Evolutionary conservation across 1,140 invertebrate species (phyloP).

Genomic region (Atta cephalotes): DNA sequence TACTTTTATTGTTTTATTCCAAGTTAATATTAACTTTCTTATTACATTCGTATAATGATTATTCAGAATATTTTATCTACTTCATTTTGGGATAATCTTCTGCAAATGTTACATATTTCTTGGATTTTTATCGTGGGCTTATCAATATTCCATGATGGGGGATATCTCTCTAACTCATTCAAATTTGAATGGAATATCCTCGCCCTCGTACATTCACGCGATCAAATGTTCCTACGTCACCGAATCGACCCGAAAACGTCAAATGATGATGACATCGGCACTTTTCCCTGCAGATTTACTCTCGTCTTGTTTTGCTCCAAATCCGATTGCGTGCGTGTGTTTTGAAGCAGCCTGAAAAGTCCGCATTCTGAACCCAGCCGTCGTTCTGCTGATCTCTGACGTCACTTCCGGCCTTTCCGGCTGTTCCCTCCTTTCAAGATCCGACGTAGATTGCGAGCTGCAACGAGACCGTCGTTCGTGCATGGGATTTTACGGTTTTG

Average conservation of each 20-base stretch:
- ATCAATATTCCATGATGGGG: conserved; percentile 1
- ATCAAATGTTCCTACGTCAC: conserved; percentile 39
- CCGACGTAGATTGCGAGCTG: conserved; percentile 66
- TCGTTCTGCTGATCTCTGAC: conserved; percentile 67
- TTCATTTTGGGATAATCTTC: not conserved
- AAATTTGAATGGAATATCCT: conserved; percentile 18
- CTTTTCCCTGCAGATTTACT: conserved; percentile 33
- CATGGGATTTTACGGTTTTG: conserved; percentile 69
- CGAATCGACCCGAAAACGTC: conserved; percentile 50
- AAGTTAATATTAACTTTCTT: not conserved
- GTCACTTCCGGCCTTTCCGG: conserved; percentile 67
- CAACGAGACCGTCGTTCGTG: conserved; percentile 64
- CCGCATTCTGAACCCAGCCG: conserved; percentile 57
- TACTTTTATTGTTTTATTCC: not conserved
- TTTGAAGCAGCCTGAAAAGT: conserved; percentile 37
- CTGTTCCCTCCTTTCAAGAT: conserved; percentile 65
- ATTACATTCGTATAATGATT: not conserved
- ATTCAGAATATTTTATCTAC: not conserved
- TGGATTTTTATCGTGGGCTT: conserved; percentile 13
- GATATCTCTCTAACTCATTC: not conserved
- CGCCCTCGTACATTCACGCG: conserved; percentile 1
- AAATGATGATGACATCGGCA: conserved; percentile 48
- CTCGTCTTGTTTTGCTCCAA: conserved; percentile 27
- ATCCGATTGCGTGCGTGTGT: conserved; percentile 52
- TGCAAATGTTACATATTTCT: not conserved